These are phyloP conservation scores for Aphidoletes aphidimyza DNA, from an alignment of 2,888 invertebrate genomes.

Conservation along the genomic window DNA sequence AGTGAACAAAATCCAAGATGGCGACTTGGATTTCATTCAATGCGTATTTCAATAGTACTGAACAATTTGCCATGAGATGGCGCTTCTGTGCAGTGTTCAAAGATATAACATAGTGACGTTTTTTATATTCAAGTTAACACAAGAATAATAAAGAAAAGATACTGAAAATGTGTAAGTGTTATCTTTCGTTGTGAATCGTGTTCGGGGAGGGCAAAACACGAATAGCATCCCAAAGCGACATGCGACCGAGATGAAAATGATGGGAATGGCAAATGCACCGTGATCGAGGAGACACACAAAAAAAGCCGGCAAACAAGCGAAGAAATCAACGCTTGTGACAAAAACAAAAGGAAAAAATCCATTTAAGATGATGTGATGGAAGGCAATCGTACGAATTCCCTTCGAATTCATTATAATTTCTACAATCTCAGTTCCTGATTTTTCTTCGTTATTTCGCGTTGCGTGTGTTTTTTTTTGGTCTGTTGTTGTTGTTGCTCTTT, in stretches of 20 bases:
- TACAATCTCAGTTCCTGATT: conserved; percentile 15
- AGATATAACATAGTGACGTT: too few relatives aligned
- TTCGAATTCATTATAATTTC: conserved; percentile 32
- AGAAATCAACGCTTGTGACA: background rate
- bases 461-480: background rate
- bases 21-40: too few relatives aligned
- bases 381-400: background rate
- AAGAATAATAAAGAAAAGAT: background rate
- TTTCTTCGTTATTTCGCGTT: background rate
- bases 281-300: background rate
- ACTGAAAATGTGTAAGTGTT: background rate
- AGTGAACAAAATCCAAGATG: too few relatives aligned
- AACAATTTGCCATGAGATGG: too few relatives aligned
- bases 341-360: background rate
- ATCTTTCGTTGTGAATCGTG: conserved; percentile 24
- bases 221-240: background rate
- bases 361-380: background rate
- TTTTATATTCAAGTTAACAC: too few relatives aligned
- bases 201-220: background rate
- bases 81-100: too few relatives aligned
- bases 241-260: background rate
- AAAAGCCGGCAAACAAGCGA: background rate
- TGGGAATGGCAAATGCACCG: background rate
- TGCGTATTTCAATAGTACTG: too few relatives aligned
- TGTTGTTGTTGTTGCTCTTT: background rate